Evolutionary conservation across 2,797 vertebrate species (phyloP), one percentile per base, ranked within the genome.

Genomic region (Lepus townsendii): DNA sequence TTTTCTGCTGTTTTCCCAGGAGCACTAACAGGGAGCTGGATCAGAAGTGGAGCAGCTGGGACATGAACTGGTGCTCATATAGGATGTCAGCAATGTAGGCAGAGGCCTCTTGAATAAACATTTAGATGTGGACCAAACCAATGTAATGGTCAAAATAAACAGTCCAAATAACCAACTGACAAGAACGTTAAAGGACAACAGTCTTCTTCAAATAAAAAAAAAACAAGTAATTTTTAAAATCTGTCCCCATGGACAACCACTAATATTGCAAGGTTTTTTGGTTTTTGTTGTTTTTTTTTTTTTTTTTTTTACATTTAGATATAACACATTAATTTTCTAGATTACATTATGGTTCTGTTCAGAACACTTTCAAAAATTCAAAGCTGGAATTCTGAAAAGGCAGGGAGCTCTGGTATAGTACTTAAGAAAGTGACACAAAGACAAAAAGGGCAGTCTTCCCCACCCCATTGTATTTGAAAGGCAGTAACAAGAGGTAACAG

Each of bases 301-400:
- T 42, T 57, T 82, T 87, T 76, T 77, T 95, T 91, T 88, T 7
- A 50, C 78, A 96, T 71, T 91, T 71, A 80, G 54, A 93, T 26
- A 82, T 38, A 90, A 75, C 1, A 42, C 17, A 54, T 90, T 75
- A 73, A 57, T 69, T 88, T 84, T 84, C 42, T 12, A 75, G 12
- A 26, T 68, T 84, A 78, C 54, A 93, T n/a, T 80, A 83, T 88
- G 79, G 60, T 73, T 84, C 38, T 69, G 12, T 90, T 95, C 54
- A 93, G 78, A 91, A 91, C 35, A 88, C 16, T 42, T 93, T 24
- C 65, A 86, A 77, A 92, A 86, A 86, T 52, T 79, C 50, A 91
- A 86, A 95, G 42, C 42, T 68, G 16, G 32, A 78, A 84, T 84
- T 89, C 69, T 60, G 72, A 86, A 86, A 92, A 77, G 27, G 35